Percentiles rank a stretch among this genome's conserved stretches.
Conservation (phyloP, 53 echinoderm and acorn worm genomes). For the Paelopatides confundens region DNA sequence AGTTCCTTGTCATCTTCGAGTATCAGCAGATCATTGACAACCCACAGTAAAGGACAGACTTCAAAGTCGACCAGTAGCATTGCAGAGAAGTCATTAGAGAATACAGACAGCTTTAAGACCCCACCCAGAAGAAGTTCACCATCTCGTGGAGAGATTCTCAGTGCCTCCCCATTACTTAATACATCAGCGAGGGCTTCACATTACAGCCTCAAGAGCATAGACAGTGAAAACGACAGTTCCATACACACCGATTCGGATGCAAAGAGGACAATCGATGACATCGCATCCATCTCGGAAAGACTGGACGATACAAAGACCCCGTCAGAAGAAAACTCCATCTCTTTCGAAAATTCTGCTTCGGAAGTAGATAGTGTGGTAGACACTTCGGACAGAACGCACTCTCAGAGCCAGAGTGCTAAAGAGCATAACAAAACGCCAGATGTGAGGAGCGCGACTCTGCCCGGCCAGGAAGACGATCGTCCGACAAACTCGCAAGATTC, state of each 20-base stretch:
- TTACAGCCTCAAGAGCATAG: conserved; percentile 38
- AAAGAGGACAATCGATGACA: conserved; percentile 38
- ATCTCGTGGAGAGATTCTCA: background rate
- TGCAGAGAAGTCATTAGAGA: conserved; percentile 39
- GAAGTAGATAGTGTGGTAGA: conserved; percentile 41
- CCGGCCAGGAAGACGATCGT: background rate
- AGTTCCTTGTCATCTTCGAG: conserved; percentile 49
- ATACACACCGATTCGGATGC: conserved; percentile 82
- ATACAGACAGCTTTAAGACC: conserved; percentile 61
- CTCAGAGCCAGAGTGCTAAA: conserved; percentile 13
- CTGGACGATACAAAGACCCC: conserved; percentile 48
- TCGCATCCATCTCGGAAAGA: conserved; percentile 76
- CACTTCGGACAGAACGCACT: conserved; percentile 33
- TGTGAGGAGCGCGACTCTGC: conserved; percentile 57
- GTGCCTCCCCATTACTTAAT: conserved; percentile 29
- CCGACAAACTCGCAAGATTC: background rate
- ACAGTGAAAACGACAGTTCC: conserved; percentile 66
- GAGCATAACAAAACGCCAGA: conserved; percentile 18
- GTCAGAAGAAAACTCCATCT: conserved; percentile 60
- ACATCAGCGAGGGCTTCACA: conserved; percentile 37
- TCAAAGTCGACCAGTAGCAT: background rate
- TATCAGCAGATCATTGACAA: conserved; percentile 26
- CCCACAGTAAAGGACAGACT: background rate
- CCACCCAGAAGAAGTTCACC: conserved; percentile 11
- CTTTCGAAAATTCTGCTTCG: conserved; percentile 62